phyloP scores from a whole-genome alignment of 2,113 vertebrate genomes.

The Crocuta crocuta region DNA sequence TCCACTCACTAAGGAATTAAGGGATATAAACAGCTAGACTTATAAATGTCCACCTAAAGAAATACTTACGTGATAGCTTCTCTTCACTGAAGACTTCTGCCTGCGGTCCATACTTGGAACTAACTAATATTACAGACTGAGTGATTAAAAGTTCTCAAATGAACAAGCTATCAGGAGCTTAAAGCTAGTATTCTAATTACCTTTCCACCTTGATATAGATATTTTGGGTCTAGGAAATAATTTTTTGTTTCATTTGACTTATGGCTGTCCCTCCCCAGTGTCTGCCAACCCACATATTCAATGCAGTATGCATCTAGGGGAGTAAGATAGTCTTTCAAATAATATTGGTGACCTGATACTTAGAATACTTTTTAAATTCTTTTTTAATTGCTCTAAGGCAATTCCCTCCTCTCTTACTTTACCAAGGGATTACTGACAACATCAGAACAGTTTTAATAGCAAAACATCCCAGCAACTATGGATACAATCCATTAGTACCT shows the following conservation, averaged over 20 bases:
- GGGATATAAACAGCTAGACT: background rate
- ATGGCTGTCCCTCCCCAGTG: background rate
- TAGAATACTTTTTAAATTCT: background rate
- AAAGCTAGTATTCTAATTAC: background rate
- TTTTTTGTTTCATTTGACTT: background rate
- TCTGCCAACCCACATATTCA: background rate
- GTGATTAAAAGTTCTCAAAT: background rate
- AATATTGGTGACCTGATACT: background rate
- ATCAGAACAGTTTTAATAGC: background rate
- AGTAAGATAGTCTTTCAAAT: background rate
- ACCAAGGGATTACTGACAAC: background rate
- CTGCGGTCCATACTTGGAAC: background rate
- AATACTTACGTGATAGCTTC: background rate
- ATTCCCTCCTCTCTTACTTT: background rate
- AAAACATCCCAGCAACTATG: conserved; percentile 17
- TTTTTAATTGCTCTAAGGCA: background rate
- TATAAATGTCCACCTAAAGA: background rate
- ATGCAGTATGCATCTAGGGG: background rate
- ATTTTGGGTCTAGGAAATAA: background rate
- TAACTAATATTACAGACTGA: background rate
- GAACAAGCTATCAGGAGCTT: background rate
- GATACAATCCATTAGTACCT: background rate
- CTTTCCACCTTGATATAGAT: background rate
- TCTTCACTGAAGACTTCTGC: background rate
- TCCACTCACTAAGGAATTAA: background rate